Base-by-base conservation (phyloP, 2,113 vertebrate genomes). In the Aegotheles bennettii region DNA sequence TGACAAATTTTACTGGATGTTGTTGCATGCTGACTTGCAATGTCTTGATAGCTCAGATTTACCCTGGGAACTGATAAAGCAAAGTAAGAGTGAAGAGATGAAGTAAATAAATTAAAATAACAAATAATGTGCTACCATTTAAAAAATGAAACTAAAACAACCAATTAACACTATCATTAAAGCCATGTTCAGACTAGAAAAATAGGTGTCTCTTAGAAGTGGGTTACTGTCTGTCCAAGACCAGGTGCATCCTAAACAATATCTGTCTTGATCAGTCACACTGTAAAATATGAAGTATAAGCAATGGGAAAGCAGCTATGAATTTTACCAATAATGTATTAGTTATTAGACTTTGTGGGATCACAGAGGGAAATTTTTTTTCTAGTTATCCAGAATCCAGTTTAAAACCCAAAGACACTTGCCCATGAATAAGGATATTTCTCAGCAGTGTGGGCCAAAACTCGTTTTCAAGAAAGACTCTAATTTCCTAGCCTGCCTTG, bases 81-180 rank as follows among this genome's bases (percentile, higher is more conserved):
- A 83, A 88, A 83, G 45, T 45, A 64, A 70, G 64, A 68, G 12
- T 43, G 29, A 73, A 76, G 75, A 68, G 4, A 31, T 40, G 9
- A 63, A 48, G 15, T 29, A 90, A 88, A 90, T 67, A 93, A 80
- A 70, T 63, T 33, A 90, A 92, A 71, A 43, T 8, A 88, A 11
- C 7, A 75, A 88, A 69, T 4, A 1, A 51, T 45, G 19, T 9
- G 3, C 20, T 67, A 19, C 23, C 35, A 31, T 81, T 90, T 84
- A 90, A 75, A 59, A 92, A 71, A 40, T 19, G 10, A 14, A 11
- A 83, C n/a, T 26, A 59, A 90, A 75, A 1, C 29, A 54, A 73
- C 8, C 0, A 0, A 40, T 43, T 73, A 79, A 47, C 21, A 29
- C 7, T 45, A 20, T 75, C 1, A 68, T 20, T 82, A 60, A 87